Evolutionary conservation across 2,797 vertebrate genomes (phyloP), one percentile per base, ranked within the genome.

Genomic region (Clarias platycephalus): DNA sequence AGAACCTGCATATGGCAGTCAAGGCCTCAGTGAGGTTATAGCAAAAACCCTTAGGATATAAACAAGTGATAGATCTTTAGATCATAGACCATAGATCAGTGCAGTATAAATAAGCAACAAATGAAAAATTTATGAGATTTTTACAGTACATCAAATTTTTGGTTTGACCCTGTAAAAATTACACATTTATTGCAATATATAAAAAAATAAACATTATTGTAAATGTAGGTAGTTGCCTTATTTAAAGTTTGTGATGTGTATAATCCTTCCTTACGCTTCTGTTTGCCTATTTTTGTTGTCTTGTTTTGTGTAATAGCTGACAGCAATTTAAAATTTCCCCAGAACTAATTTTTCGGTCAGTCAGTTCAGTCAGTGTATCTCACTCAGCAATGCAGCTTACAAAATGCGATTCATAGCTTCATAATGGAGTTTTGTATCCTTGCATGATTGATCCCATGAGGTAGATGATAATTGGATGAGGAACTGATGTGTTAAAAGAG

Each of bases 1-100:
- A 93, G 86, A 86, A 85, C 84, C 76, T 58, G 85, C 87, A 83
- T 90, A 91, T 91, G 84, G 87, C 86, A 90, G 89, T 93, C 88
- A 88, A 86, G 71, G 90, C 37, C 89, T 89, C 89, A 62, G 78
- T 83, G 89, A 40, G 85, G 86, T 80, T 64, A 64, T 64, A 64
- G 20, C 62, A 64, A 64, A 79, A 49, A 34, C 37, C 24, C 37
- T 34, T 34, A 24, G 10, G 5, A 44, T 49, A 49, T 12, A 49
- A 49, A 12, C 44, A 49, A 49, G 44, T 49, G 10, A 49, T 49
- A 49, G 44, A 49, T 49, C 15, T n/a, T 24, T 34, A 22, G 10
- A 2, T 63, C 44, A 78, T 62, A 37, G 55, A 37, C 10, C 7
- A 49, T 44, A 44, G 40, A 58, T 53, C 71, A 53, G 75, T 84